These are phyloP conservation scores for Hydrocynus forskahlii DNA, from an alignment of 2,797 vertebrate genomes.

Conservation along the genomic window DNA sequence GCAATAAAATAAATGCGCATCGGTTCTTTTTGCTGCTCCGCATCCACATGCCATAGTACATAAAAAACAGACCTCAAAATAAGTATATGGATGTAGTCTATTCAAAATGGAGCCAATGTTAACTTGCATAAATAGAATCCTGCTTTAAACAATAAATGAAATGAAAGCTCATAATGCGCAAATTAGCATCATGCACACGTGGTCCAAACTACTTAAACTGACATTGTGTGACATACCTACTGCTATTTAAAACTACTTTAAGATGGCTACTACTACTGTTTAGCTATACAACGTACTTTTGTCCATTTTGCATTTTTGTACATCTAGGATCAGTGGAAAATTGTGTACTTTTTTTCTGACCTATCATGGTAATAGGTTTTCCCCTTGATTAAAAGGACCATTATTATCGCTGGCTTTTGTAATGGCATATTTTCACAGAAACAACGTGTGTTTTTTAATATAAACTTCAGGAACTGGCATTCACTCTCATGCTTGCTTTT, in stretches of 20 bases:
- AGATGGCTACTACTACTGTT: no score
- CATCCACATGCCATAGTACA: slow-evolving; percentile 71
- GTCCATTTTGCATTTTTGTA: not conserved
- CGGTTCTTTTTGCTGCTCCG: slow-evolving; percentile 68
- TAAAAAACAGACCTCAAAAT: slow-evolving; percentile 75
- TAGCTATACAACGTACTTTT: no score
- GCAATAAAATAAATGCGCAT: slow-evolving; percentile 63
- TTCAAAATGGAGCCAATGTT: not conserved
- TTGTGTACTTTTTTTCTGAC: no score
- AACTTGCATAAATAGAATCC: not conserved
- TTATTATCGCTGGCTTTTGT: not conserved
- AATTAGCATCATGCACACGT: no score
- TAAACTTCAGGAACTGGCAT: not conserved
- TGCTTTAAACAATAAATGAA: no score
- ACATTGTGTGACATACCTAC: no score
- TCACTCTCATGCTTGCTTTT: not conserved
- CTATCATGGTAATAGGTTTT: not conserved
- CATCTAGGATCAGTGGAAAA: not conserved
- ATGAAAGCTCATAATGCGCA: no score
- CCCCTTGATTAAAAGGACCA: not conserved
- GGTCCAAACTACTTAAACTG: no score
- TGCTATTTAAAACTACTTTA: no score
- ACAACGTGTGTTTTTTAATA: not conserved
- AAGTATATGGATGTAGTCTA: slow-evolving; percentile 70
- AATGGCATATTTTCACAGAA: not conserved